phyloP scores from a whole-genome alignment of 2,113 vertebrate species.

The Cheilinus undulatus region DNA sequence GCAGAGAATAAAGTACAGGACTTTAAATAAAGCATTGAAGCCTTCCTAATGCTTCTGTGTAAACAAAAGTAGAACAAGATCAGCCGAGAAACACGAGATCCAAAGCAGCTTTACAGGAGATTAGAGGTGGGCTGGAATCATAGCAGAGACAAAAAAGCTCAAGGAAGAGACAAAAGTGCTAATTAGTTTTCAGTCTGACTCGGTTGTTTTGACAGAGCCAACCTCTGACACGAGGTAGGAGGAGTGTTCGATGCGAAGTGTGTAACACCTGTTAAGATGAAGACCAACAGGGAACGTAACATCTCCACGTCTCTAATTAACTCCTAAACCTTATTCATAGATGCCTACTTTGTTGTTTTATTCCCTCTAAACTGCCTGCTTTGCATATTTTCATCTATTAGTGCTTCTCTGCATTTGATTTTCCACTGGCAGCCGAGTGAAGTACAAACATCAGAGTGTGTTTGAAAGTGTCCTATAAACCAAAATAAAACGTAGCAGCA shows the following conservation, averaged over 20 bases:
- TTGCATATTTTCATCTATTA: constrained; percentile 24
- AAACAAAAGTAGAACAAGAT: constrained; percentile 47
- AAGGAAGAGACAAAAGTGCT: constrained; percentile 28
- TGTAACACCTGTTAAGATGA: constrained; percentile 17
- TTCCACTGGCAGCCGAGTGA: constrained; percentile 1
- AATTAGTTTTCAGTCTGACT: constrained; percentile 43
- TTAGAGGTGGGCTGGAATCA: constrained; percentile 25
- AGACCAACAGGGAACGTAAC: constrained; percentile 6
- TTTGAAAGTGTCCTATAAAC: constrained; percentile 18
- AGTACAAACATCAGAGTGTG: constrained; percentile 11
- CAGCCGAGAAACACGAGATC: constrained; percentile 15
- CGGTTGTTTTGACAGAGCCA: constrained; percentile 13
- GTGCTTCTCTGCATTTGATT: constrained; percentile 18
- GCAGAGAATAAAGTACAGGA: constrained; percentile 13
- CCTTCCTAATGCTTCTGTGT: background rate
- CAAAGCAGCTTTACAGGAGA: constrained; percentile 62
- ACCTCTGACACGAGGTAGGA: constrained; percentile 1
- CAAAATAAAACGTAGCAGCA: constrained; percentile 30
- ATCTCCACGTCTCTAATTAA: constrained; percentile 23
- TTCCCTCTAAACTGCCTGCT: constrained; percentile 25
- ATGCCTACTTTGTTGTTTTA: constrained; percentile 19
- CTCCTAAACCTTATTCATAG: constrained; percentile 11
- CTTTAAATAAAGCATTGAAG: constrained; percentile 39
- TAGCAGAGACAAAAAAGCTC: constrained; percentile 4
- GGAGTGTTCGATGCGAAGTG: constrained; percentile 1